Conservation (phyloP, 1,140 invertebrate genomes). For the Danaus melanippus region DNA sequence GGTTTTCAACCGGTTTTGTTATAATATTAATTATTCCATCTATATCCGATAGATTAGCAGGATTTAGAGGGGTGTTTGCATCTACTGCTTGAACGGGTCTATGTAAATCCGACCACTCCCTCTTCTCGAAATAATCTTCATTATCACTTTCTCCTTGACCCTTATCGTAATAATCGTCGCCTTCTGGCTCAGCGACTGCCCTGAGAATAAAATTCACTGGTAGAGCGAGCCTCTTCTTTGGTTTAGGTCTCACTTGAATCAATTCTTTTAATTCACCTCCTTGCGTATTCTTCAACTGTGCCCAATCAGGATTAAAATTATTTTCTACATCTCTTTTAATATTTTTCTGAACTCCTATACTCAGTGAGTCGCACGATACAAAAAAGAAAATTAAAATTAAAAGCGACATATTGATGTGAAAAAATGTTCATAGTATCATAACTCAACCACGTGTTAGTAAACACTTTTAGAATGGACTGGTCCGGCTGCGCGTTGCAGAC, state of each 20-base stretch:
- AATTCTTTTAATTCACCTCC: conserved; percentile 57
- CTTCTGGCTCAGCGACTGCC: conserved; percentile 39
- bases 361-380: conserved; percentile 26
- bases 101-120: conserved; percentile 49
- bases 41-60: conserved; percentile 45
- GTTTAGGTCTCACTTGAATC: conserved; percentile 41
- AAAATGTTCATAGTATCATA: conserved; percentile 33
- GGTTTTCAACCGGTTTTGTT: conserved; percentile 26
- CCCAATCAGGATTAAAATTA: conserved; percentile 58
- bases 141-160: conserved; percentile 41
- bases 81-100: conserved; percentile 25
- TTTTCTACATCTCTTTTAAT: conserved; percentile 40
- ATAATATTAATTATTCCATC: conserved; percentile 54
- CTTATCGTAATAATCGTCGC: conserved; percentile 45
- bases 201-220: conserved; percentile 50
- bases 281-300: conserved; percentile 59
- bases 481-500: conserved; percentile 43
- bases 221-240: conserved; percentile 52
- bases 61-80: conserved; percentile 25
- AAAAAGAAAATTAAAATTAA: conserved; percentile 26
- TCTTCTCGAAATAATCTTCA: conserved; percentile 59
- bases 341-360: conserved; percentile 44
- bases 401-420: conserved; percentile 28
- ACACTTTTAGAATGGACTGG: conserved; percentile 16
- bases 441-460: conserved; percentile 20